phyloP scores from a whole-genome alignment of 2,113 vertebrate genomes.

The Gavialis gangeticus region DNA sequence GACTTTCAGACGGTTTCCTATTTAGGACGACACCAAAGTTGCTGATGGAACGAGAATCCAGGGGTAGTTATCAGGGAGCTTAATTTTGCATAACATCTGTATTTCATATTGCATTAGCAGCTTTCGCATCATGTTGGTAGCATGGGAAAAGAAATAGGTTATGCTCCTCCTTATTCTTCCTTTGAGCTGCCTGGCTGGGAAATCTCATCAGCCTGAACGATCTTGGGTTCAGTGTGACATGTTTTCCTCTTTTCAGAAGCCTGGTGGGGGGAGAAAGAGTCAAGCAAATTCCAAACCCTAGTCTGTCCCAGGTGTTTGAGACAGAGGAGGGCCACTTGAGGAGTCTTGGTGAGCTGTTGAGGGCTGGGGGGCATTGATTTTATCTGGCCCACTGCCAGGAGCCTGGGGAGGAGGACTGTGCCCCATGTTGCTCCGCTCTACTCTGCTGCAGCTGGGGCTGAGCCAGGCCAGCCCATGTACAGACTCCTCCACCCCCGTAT shows the following conservation, averaged over 20 bases:
- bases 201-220: constrained; percentile 28
- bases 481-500: too few relatives aligned
- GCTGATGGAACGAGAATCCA: constrained; percentile 38
- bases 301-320: too few relatives aligned
- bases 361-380: too few relatives aligned
- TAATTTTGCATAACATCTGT: constrained; percentile 41
- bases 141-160: constrained; percentile 25
- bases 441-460: too few relatives aligned
- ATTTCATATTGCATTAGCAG: constrained; percentile 37
- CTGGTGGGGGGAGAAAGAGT: too few relatives aligned
- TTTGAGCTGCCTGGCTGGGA: constrained; percentile 1
- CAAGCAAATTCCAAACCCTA: too few relatives aligned
- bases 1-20: constrained; percentile 45
- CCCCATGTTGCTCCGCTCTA: too few relatives aligned
- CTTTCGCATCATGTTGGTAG: constrained; percentile 32
- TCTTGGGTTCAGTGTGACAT: constrained; percentile 12
- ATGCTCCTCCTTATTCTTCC: constrained; percentile 15
- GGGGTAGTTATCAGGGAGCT: constrained; percentile 34
- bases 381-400: too few relatives aligned
- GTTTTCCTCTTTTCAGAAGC: constrained; percentile 1
- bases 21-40: constrained; percentile 48
- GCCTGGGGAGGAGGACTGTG: too few relatives aligned
- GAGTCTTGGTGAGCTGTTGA: too few relatives aligned
- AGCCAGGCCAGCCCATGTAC: too few relatives aligned
- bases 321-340: too few relatives aligned